phyloP scores from a whole-genome alignment of 2,113 vertebrate species.

The Motacilla alba region DNA sequence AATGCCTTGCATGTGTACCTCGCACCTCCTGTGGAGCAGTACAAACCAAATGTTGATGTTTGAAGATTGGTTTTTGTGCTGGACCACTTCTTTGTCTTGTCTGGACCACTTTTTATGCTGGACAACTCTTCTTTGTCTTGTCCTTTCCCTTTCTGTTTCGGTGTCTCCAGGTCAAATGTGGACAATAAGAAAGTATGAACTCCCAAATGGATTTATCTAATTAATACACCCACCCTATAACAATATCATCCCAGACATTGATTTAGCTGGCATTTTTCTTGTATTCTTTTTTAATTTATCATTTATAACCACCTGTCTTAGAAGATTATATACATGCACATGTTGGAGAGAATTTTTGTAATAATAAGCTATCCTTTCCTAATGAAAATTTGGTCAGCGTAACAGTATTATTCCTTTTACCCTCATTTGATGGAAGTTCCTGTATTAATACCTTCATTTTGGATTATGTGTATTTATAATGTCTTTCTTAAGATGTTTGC shows the following conservation, averaged over 20 bases:
- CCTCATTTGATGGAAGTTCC: background rate
- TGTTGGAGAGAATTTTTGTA: background rate
- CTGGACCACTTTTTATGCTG: background rate
- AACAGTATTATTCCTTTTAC: background rate
- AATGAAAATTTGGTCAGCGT: background rate
- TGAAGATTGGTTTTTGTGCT: background rate
- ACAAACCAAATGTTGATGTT: background rate
- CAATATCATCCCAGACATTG: background rate
- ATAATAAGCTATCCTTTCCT: background rate
- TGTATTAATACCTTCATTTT: background rate
- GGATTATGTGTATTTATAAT: background rate
- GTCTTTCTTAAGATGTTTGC: background rate
- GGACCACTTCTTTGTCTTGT: background rate
- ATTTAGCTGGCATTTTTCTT: background rate
- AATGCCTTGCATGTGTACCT: background rate
- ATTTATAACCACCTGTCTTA: background rate
- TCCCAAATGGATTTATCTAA: background rate
- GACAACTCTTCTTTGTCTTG: background rate
- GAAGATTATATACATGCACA: background rate
- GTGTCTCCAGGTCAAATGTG: background rate
- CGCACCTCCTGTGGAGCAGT: background rate
- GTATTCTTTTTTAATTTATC: background rate
- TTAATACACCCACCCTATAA: background rate
- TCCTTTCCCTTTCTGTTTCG: background rate
- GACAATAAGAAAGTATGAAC: background rate